These are phyloP conservation scores for Rhaphigaster nebulosa DNA, from an alignment of 2,888 invertebrate genomes.

Conservation along the genomic window DNA sequence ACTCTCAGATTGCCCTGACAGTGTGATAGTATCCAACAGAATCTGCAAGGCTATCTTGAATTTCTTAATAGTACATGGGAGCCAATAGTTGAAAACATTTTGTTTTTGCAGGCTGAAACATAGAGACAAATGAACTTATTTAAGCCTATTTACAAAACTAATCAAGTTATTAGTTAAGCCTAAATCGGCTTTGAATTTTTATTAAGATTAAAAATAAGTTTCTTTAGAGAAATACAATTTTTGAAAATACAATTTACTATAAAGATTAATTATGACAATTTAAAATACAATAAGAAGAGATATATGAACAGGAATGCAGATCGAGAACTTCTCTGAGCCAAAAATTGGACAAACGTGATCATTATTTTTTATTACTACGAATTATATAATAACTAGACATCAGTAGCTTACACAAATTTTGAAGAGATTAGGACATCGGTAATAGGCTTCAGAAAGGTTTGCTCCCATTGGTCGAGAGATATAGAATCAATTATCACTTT, in stretches of 20 bases:
- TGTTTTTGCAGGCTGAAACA: conserved; percentile 68
- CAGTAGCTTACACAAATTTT: conserved; percentile 59
- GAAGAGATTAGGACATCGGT: conserved; percentile 57
- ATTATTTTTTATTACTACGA: not conserved
- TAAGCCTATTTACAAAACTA: not conserved
- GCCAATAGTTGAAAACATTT: conserved; percentile 73
- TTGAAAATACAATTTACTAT: not conserved
- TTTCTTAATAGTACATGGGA: conserved; percentile 71
- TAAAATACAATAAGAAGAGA: not conserved
- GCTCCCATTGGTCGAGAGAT: conserved; percentile 60
- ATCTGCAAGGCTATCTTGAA: conserved; percentile 66
- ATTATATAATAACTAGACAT: not conserved
- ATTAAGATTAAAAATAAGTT: not conserved
- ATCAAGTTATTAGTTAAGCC: not conserved
- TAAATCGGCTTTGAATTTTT: not conserved
- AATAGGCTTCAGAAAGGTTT: conserved; percentile 62
- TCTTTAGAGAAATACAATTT: not conserved
- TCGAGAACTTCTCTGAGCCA: not conserved
- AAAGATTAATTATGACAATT: not conserved
- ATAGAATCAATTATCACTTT: conserved; percentile 66
- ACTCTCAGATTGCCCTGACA: conserved; percentile 35
- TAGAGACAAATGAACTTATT: not conserved
- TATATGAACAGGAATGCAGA: not conserved
- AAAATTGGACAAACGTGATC: not conserved
- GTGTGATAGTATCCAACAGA: conserved; percentile 57